Conservation (phyloP, 2,888 invertebrate species). For the Eutolmus rufibarbis region DNA sequence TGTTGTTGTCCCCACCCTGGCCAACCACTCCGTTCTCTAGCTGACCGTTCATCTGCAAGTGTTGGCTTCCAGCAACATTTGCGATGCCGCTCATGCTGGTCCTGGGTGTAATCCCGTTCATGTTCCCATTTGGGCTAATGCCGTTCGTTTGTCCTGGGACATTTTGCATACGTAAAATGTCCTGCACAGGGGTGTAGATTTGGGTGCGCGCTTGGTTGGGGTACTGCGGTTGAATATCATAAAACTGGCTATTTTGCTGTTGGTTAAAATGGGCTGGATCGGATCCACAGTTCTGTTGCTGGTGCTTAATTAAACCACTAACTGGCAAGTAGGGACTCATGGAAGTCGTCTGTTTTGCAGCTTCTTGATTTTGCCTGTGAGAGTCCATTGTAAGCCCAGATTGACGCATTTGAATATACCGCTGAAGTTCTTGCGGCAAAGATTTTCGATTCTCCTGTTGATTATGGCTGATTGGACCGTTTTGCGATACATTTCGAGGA, state of each 20-base stretch:
- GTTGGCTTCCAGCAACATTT: slow-evolving; percentile 57
- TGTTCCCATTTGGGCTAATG: slow-evolving; percentile 43
- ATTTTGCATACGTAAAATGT: slow-evolving; percentile 57
- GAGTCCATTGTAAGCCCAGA: slow-evolving; percentile 53
- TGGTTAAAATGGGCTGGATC: slow-evolving; percentile 39
- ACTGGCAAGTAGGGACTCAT: background rate
- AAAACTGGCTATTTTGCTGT: slow-evolving; percentile 57
- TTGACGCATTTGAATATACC: slow-evolving; percentile 58
- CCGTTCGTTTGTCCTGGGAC: slow-evolving; percentile 50
- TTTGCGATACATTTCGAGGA: slow-evolving; percentile 55
- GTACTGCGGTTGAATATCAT: slow-evolving; percentile 49
- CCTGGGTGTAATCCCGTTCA: slow-evolving; percentile 50
- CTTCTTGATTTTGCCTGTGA: slow-evolving; percentile 32
- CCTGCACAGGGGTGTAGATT: slow-evolving; percentile 56
- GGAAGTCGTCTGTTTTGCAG: background rate
- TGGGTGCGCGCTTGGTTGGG: slow-evolving; percentile 52
- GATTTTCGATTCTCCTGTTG: slow-evolving; percentile 32
- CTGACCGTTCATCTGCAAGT: slow-evolving; percentile 53
- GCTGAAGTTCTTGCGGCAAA: slow-evolving; percentile 57
- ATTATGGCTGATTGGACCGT: background rate
- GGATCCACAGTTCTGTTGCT: background rate
- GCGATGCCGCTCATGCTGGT: slow-evolving; percentile 61
- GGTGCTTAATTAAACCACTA: slow-evolving; percentile 31
- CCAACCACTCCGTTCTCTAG: slow-evolving; percentile 40
- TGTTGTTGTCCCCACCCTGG: slow-evolving; percentile 47